These are phyloP conservation scores for Clarias gariepinus DNA, from an alignment of 2,113 vertebrate species.

Conservation along the genomic window DNA sequence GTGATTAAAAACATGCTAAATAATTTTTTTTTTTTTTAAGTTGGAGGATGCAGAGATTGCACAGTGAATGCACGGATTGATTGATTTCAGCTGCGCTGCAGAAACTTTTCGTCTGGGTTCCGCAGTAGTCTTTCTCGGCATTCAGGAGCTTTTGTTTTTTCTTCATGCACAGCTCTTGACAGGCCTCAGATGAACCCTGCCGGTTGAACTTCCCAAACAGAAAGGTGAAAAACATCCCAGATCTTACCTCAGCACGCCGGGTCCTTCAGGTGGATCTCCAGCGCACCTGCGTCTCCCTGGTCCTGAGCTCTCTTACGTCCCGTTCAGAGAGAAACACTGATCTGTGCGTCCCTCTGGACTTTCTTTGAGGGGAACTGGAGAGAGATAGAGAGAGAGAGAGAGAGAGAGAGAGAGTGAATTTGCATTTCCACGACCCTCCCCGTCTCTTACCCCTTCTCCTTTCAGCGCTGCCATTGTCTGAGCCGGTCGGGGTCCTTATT, in stretches of 20 bases:
- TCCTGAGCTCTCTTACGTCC: constrained; percentile 37
- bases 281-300: constrained; percentile 25
- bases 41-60: background rate
- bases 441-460: constrained; percentile 63
- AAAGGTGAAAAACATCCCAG: background rate
- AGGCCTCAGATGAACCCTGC: background rate
- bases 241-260: background rate
- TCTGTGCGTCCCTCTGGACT: constrained; percentile 61
- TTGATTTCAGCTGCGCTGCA: background rate
- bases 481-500: constrained; percentile 72
- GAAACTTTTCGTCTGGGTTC: background rate
- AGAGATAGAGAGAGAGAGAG: constrained; percentile 25
- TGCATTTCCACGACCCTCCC: constrained; percentile 75
- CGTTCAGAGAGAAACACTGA: constrained; percentile 51
- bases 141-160: background rate
- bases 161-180: background rate
- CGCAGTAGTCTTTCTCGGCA: constrained; percentile 23
- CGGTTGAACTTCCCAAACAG: background rate
- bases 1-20: no score
- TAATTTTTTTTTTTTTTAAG: background rate
- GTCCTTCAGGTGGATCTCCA: background rate
- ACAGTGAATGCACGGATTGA: background rate
- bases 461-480: constrained; percentile 75
- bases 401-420: constrained; percentile 67
- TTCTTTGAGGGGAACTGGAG: constrained; percentile 67